Base-by-base conservation (phyloP, 2,888 invertebrate genomes). In the Ornithoptera alexandrae region DNA sequence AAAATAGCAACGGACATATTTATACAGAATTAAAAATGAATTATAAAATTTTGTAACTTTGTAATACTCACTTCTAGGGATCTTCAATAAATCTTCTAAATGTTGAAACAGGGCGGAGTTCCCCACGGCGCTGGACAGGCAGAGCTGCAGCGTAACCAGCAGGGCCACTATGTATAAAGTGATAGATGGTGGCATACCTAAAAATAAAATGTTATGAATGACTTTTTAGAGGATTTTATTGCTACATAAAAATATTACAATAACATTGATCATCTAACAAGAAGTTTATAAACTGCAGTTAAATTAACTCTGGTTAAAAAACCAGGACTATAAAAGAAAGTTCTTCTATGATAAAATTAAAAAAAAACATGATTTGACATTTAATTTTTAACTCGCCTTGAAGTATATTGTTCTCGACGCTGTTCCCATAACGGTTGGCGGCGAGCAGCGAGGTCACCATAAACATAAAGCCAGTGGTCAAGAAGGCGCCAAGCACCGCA, bases 81-180 rank as follows among this genome's bases (percentile, higher is more conserved):
- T 93, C 36, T 93, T 93, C 20, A 97, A 89, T 66, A 94, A 90
- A 76, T 97, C 96, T 83, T 98, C 98, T 53, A 97, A 86, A 75
- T 97, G 96, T 80, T 97, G 96, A 81, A 96, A 96, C 24, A 98
- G 93, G 0, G 97, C 96, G 0, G 96, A 96, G 78, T 96, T 96
- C 10, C 96, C 94, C 5, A 97, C 94, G 0, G 95, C 96, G 73
- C 95, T 95, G 5, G 97, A 96, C 59, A 97, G 88, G 76, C 96
- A 95, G 0, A 97, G 92, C 81, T 97, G 97, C 36, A 97, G 77
- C 0, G 97, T 95, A 57, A 97, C 95, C 42, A 97, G 88, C 39
- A 96, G 88, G 4, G 97, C 94, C 67, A 96, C 95, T 71, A 95
- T 85, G 79, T 95, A 94, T 39, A 97, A 85, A 0, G 94, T 84